phyloP scores from a whole-genome alignment of 1,140 invertebrate genomes.

The Dysdera silvatica region DNA sequence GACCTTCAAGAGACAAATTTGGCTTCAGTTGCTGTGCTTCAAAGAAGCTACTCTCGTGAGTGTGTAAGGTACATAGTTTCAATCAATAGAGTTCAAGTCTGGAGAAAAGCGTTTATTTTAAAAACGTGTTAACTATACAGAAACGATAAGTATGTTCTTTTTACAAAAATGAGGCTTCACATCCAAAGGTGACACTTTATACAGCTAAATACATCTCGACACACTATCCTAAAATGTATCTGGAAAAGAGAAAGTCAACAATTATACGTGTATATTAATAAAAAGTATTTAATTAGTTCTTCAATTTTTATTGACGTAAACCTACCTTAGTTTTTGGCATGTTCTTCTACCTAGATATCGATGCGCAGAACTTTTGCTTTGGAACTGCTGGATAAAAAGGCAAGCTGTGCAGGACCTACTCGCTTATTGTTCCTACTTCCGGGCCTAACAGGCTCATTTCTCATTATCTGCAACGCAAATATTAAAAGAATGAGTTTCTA shows the following conservation, averaged over 20 bases:
- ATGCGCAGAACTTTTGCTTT: too few species aligned
- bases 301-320: too few species aligned
- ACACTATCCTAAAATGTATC: background rate
- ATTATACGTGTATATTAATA: too few species aligned
- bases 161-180: background rate
- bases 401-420: too few species aligned
- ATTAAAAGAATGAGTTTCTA: too few species aligned
- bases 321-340: too few species aligned
- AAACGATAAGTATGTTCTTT: background rate
- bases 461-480: too few species aligned
- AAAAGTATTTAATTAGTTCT: too few species aligned
- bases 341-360: too few species aligned
- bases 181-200: background rate
- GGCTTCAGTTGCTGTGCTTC: slow-evolving; percentile 29
- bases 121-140: background rate
- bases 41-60: slow-evolving; percentile 26
- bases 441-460: too few species aligned
- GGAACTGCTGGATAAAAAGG: too few species aligned
- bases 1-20: slow-evolving; percentile 28
- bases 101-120: background rate
- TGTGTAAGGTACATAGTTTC: slow-evolving; percentile 13
- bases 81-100: background rate
- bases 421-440: too few species aligned
- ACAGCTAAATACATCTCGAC: background rate
- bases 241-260: background rate